A percentile compares a stretch with the other conserved stretches of the same genome.
These are phyloP conservation scores for Chymomyza caudatula DNA, from an alignment of 2,888 invertebrate genomes.

Conservation along the genomic window DNA sequence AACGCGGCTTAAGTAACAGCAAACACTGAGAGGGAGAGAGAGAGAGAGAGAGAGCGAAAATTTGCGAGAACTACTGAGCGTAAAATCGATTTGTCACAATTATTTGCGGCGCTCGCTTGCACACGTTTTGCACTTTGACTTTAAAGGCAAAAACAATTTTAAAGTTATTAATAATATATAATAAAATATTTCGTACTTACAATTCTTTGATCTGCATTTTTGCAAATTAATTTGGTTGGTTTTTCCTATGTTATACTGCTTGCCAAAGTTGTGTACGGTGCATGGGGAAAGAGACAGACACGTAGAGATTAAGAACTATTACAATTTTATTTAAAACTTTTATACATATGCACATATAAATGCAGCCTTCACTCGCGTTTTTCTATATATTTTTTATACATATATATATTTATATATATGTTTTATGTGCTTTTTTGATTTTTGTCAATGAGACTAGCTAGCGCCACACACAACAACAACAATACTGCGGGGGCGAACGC, in stretches of 20 bases:
- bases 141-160: background rate
- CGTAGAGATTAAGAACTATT: slow-evolving; percentile 31
- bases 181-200: slow-evolving; percentile 53
- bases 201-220: slow-evolving; percentile 76
- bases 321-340: background rate
- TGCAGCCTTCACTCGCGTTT: slow-evolving; percentile 51
- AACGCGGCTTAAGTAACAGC: slow-evolving; percentile 41
- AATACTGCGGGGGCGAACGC: slow-evolving; percentile 4
- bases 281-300: slow-evolving; percentile 4
- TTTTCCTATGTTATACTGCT: slow-evolving; percentile 27
- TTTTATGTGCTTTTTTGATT: slow-evolving; percentile 11
- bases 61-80: slow-evolving; percentile 33
- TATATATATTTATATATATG: background rate
- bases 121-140: slow-evolving; percentile 24
- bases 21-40: slow-evolving; percentile 13
- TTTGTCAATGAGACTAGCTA: slow-evolving; percentile 18
- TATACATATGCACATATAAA: slow-evolving; percentile 22
- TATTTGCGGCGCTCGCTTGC: slow-evolving; percentile 35
- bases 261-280: slow-evolving; percentile 7
- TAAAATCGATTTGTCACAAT: slow-evolving; percentile 66
- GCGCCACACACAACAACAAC: slow-evolving; percentile 4
- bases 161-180: background rate
- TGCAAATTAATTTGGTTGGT: slow-evolving; percentile 35
- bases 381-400: slow-evolving; percentile 29
- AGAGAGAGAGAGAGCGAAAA: slow-evolving; percentile 15